A percentile compares a stretch with the other conserved stretches of the same genome.
Evolutionary conservation across 1,140 invertebrate species (phyloP).

Genomic region (Cylas formicarius): DNA sequence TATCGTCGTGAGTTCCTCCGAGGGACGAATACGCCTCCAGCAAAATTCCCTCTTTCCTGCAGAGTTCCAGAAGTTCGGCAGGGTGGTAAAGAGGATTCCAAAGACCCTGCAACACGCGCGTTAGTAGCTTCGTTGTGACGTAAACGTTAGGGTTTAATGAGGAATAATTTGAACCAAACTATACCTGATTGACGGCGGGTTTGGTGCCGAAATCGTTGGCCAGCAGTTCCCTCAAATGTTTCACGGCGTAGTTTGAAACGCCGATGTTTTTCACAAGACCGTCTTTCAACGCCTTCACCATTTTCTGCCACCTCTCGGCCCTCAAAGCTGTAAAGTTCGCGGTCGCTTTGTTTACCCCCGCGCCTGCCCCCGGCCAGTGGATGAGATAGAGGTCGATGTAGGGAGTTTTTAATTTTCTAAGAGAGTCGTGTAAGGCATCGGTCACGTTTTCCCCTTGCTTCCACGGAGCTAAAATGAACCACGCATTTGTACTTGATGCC

Average conservation of each 20-base stretch:
- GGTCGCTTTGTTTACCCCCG: neutral
- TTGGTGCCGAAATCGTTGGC: constrained; percentile 48
- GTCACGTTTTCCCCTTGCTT: constrained; percentile 57
- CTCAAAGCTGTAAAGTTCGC: constrained; percentile 2
- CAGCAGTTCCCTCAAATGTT: constrained; percentile 64
- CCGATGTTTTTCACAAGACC: constrained; percentile 67
- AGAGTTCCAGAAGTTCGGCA: constrained; percentile 56
- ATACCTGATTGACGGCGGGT: constrained; percentile 75
- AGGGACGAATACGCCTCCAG: constrained; percentile 75
- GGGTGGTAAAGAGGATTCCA: constrained; percentile 71
- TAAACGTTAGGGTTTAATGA: too few species aligned
- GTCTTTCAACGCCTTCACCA: constrained; percentile 56
- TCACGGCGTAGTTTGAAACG: constrained; percentile 73
- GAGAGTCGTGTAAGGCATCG: constrained; percentile 54
- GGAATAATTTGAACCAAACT: too few species aligned
- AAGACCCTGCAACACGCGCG: constrained; percentile 58
- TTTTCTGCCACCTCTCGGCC: constrained; percentile 58
- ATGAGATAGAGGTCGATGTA: constrained; percentile 83
- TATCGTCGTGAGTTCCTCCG: constrained; percentile 53
- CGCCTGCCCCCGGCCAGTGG: constrained; percentile 67
- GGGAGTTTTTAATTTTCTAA: constrained; percentile 55
- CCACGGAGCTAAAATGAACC: constrained; percentile 52
- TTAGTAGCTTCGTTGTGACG: neutral
- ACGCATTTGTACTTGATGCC: neutral
- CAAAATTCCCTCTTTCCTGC: constrained; percentile 57